Base-by-base conservation (phyloP, 2,888 invertebrate genomes). In the Acleris sparsana region DNA sequence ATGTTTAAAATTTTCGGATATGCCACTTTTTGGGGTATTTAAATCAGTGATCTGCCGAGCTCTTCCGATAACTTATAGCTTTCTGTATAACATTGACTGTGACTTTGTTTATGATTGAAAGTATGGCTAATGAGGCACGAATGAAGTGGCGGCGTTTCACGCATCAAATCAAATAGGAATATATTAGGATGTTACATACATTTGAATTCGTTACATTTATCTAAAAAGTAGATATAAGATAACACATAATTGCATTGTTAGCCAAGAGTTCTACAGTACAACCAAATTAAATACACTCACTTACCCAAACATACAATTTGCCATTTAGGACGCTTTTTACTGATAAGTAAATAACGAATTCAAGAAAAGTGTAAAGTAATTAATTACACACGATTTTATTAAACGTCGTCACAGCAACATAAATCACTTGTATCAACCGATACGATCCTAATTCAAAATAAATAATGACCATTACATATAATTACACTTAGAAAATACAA, bases 371-470 rank as follows among this genome's bases (percentile, higher is more conserved):
- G n/a, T 46, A 46, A 17, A n/a, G 51, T 29, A 39, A 20, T 18
- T 53, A 51, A 51, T 49, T 59, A 63, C 49, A 63, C 51, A 61
- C 17, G 44, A 46, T 70, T 71, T 70, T 70, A 71, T 72, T 68
- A 80, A 76, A 84, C 70, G 82, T 80, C 71, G 86, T 91, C 91
- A 92, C 91, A 92, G 90, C 89, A 89, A 89, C 82, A 80, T 79
- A 87, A 75, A 92, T 91, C 91, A 92, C 91, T 85, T 70, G 88
- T 89, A 89, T 88, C 87, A 78, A 78, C 71, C 74, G 82, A 88
- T 86, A 89, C 85, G 72, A 77, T 70, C 72, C 73, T 71, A 74
- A 79, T 77, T 74, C 76, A 80, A 80, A 76, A 82, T 80, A 79
- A 78, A 79, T 77, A 77, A 73, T 72, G 73, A 75, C 75, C 78